Percentiles rank a stretch among this genome's conserved stretches.
phyloP scores from a whole-genome alignment of 2,113 vertebrate species.

The Elgaria multicarinata region DNA sequence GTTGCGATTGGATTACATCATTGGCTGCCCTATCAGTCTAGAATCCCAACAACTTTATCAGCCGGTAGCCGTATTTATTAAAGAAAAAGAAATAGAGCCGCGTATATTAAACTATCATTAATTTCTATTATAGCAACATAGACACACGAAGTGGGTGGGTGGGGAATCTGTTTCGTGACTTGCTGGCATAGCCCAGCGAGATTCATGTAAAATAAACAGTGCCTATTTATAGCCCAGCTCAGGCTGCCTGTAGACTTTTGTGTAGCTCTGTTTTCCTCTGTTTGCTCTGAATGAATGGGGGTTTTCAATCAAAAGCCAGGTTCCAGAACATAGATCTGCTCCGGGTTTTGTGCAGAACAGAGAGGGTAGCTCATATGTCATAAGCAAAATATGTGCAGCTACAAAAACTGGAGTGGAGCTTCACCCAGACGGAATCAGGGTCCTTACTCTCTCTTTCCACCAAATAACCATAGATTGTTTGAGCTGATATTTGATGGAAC shows the following conservation, averaged over 20 bases:
- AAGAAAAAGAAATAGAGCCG: constrained; percentile 12
- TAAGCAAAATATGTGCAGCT: constrained; percentile 73
- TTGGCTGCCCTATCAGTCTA: neutral
- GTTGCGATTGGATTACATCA: neutral
- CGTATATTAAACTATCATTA: neutral
- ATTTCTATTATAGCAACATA: neutral
- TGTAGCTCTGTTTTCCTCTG: constrained; percentile 12
- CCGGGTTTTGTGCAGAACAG: constrained; percentile 71
- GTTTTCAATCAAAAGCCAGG: constrained; percentile 54
- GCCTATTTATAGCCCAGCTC: constrained; percentile 28
- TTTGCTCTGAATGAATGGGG: constrained; percentile 38
- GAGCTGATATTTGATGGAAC: neutral
- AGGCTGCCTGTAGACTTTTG: constrained; percentile 42
- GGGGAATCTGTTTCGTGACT: neutral
- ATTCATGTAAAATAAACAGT: constrained; percentile 33
- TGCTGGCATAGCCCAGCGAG: constrained; percentile 2
- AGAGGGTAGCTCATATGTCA: constrained; percentile 70
- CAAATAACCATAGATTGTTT: neutral
- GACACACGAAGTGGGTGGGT: neutral
- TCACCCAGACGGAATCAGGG: constrained; percentile 49
- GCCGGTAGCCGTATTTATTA: constrained; percentile 9
- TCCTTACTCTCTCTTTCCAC: neutral
- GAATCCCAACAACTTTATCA: constrained; percentile 24
- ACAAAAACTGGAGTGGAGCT: constrained; percentile 72
- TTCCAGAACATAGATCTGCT: constrained; percentile 56